Evolutionary conservation across 35 echinoderm and acorn worm genomes (phyloP).

Genomic region (Heliocidaris tuberculata): DNA sequence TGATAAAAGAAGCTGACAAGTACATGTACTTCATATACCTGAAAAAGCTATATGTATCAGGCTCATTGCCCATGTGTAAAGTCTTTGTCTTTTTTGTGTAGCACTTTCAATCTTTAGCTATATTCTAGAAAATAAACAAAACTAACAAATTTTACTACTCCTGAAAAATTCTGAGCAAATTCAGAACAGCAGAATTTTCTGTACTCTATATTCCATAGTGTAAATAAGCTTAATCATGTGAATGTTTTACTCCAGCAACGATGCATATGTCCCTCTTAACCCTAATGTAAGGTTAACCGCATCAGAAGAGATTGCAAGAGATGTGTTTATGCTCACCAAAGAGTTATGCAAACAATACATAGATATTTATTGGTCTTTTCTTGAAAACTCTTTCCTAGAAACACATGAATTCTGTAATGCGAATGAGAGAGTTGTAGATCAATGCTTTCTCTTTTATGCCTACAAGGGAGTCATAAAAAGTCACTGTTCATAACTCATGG

Average conservation of each 20-base stretch:
- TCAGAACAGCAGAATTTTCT: background rate
- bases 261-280: no score
- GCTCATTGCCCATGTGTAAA: background rate
- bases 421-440: background rate
- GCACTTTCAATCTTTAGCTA: background rate
- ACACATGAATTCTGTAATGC: background rate
- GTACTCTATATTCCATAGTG: no score
- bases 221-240: no score
- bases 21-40: no score
- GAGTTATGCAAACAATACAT: background rate
- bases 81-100: background rate
- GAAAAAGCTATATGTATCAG: no score
- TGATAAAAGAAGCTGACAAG: no score
- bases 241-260: no score
- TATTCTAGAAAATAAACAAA: background rate
- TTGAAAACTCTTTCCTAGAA: background rate
- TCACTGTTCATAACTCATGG: background rate
- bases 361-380: background rate
- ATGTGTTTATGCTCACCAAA: no score
- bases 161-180: background rate
- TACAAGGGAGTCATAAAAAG: background rate
- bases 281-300: no score
- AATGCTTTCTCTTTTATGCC: background rate
- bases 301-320: no score
- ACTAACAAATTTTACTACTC: background rate